Evolutionary conservation across 2,888 invertebrate species (phyloP), one percentile per base, ranked within the genome.

Genomic region (Noctua fimbriata): DNA sequence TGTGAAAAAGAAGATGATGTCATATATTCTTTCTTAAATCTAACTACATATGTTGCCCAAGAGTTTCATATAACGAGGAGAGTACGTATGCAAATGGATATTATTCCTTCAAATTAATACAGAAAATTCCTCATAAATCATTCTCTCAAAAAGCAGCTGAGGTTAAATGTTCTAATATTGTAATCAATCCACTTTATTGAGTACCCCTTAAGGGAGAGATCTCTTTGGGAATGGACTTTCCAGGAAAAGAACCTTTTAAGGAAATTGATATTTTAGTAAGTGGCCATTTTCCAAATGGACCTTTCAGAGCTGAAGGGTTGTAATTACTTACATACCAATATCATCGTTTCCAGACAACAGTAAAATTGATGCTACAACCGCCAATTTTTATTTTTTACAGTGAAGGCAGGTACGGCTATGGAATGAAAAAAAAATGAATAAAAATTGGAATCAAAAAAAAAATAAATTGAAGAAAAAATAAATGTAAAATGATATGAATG

Each of bases 151-250:
- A 55, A 14, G 0, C 18, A 77, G 14, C 24, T 18, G 9, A 36
- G 16, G 67, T 41, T 24, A 18, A 58, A 18, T 9, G 24, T 69
- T 24, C 6, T 28, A 7, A 69, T 69, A 67, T 60, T 69, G 67
- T 78, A 49, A 78, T 78, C 69, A 44, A 78, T 78, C 60, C 78
- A 69, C 41, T 78, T 69, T 69, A 36, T 28, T 36, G 49, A 78
- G 69, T 32, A 14, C 47, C 16, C 58, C 78, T 49, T 49, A 41
- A 16, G 49, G 49, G 3, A n/a, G 1, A 60, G 14, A 60, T 41
- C 12, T n/a, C 12, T 32, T 32, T 21, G 41, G 9, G 24, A 78
- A 14, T 32, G 28, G 12, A 60, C 2, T 21, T 52, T 69, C 16
- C 16, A n/a, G 18, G 12, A 52, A 78, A 52, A 28, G 4, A 63